phyloP scores from a whole-genome alignment of 35 echinoderm and acorn worm genomes.

The Holothuria glaberrima region DNA sequence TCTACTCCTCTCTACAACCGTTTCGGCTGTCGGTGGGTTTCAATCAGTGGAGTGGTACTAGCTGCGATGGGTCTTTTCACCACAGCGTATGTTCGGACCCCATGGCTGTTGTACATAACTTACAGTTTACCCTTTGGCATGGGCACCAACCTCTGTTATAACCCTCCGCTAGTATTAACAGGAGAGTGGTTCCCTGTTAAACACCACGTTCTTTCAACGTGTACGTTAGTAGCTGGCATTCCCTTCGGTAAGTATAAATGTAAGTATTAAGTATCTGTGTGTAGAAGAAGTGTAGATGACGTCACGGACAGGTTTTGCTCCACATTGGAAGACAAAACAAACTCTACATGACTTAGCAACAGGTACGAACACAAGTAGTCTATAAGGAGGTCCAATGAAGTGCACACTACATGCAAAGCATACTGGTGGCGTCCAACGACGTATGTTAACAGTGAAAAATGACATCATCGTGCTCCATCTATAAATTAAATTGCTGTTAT shows the following conservation, averaged over 20 bases:
- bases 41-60: conserved; percentile 68
- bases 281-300: too few species aligned
- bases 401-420: too few species aligned
- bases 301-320: too few species aligned
- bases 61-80: conserved; percentile 76
- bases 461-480: too few species aligned
- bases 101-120: conserved; percentile 83
- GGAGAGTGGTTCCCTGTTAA: conserved; percentile 85
- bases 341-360: too few species aligned
- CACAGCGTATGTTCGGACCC: conserved; percentile 76
- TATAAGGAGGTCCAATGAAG: too few species aligned
- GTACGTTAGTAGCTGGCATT: conserved; percentile 88
- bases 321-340: too few species aligned
- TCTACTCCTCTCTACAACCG: conserved; percentile 80
- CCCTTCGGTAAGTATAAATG: conserved; percentile 83
- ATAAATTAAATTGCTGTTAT: too few species aligned
- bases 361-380: too few species aligned
- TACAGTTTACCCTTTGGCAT: conserved; percentile 95
- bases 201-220: conserved; percentile 87
- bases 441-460: too few species aligned
- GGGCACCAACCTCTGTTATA: conserved; percentile 91
- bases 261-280: too few species aligned
- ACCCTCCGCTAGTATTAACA: conserved; percentile 84
- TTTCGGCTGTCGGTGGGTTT: conserved; percentile 75
- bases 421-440: too few species aligned